These are phyloP conservation scores for Andinoacara biseriatus DNA, from an alignment of 2,113 vertebrate species.

Conservation along the genomic window DNA sequence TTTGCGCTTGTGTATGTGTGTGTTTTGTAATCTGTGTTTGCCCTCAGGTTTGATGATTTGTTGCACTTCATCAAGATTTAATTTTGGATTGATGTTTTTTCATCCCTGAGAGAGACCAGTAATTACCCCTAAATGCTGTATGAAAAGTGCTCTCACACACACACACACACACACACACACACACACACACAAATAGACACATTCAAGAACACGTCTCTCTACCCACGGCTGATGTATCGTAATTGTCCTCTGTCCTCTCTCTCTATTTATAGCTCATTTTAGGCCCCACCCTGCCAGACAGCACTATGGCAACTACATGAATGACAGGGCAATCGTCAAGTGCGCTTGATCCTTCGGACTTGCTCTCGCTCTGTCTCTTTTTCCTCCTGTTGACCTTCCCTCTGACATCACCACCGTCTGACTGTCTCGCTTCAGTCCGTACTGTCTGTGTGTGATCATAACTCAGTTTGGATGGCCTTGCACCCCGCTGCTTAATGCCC, in stretches of 20 bases:
- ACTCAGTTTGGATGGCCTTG: conserved; percentile 36
- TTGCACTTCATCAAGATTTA: conserved; percentile 52
- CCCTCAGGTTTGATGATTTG: conserved; percentile 39
- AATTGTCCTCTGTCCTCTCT: conserved; percentile 63
- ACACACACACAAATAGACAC: background rate
- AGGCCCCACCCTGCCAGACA: conserved; percentile 41
- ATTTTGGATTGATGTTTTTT: conserved; percentile 57
- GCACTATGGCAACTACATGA: conserved; percentile 55
- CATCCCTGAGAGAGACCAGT: conserved; percentile 28
- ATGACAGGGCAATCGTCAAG: conserved; percentile 64
- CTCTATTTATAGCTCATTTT: conserved; percentile 72
- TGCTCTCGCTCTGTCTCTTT: conserved; percentile 18
- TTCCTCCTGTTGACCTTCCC: conserved; percentile 56
- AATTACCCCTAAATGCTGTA: conserved; percentile 39
- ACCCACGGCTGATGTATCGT: conserved; percentile 33
- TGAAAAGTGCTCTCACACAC: background rate
- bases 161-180: conserved; percentile 3
- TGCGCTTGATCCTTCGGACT: conserved; percentile 11
- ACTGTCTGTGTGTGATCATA: conserved; percentile 33
- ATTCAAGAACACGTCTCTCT: background rate
- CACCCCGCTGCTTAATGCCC: conserved; percentile 26
- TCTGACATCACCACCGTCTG: conserved; percentile 52
- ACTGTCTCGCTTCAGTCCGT: conserved; percentile 4
- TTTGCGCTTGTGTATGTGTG: background rate
- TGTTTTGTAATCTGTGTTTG: conserved; percentile 8